Base-by-base conservation (phyloP, 2,797 vertebrate species). In the Falco naumanni region DNA sequence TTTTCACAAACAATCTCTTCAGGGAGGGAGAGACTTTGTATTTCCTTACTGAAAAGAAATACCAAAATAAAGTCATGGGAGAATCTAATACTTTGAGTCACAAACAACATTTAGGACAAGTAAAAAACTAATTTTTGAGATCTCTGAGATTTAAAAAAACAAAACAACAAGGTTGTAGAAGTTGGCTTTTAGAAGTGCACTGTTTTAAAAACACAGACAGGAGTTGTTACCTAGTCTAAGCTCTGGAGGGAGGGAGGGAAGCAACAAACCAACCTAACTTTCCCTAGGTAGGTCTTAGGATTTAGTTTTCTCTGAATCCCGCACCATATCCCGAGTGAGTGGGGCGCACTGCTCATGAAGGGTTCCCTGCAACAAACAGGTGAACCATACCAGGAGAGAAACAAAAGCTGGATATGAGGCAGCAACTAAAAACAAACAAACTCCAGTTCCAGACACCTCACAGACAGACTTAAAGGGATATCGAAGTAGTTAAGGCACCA, bases 381-480 rank as follows among this genome's bases (percentile, higher is more conserved):
- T 96, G 92, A 95, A 53, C 20, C 17, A 26, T 6, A 65, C 17
- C 2, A 7, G 29, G 50, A 91, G 37, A 72, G 78, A 90, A 96
- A 94, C 92, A 96, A 95, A 94, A 93, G 74, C 90, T 93, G 93
- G 93, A 94, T 93, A 74, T 84, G 84, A 94, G 70, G 39, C 90
- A 94, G 75, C 75, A 84, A 70, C 43, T 48, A 10, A 87, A 92
- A 91, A 48, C 89, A 91, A 96, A 97, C 91, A 76, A 82, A 16
- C 3, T 2, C 22, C 43, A 0, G 1, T 56, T 56, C 37, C 59
- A 87, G 63, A 91, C 57, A 96, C 39, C 57, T 90, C 16, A 0
- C 16, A 78, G 59, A 50, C 53, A 68, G 22, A 54, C 47, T 75
- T 56, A 39, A 78, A 81, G 70, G 17, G 37, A 47, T 41, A 88